A percentile compares a stretch with the other conserved stretches of the same genome.
Evolutionary conservation across 1,140 invertebrate genomes (phyloP).

Genomic region (Meloidogyne exigua): DNA sequence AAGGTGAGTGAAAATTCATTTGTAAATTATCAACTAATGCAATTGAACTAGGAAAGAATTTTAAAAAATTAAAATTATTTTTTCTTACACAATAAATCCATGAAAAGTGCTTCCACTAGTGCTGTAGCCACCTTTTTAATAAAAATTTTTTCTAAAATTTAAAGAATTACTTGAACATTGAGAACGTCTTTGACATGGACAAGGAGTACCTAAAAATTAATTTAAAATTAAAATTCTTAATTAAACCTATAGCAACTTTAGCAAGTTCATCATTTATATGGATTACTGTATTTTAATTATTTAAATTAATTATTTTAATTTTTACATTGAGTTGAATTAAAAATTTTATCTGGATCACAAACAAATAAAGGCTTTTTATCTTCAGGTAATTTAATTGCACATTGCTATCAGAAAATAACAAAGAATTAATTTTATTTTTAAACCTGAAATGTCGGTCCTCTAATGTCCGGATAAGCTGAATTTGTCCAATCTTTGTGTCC

Average conservation of each 20-base stretch:
- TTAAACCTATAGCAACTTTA: constrained; percentile 46
- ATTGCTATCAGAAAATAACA: constrained; percentile 26
- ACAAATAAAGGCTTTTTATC: constrained; percentile 54
- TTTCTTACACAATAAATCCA: constrained; percentile 57
- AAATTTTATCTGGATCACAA: constrained; percentile 62
- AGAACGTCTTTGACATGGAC: constrained; percentile 61
- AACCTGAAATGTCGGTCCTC: constrained; percentile 46
- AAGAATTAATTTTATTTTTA: constrained; percentile 1
- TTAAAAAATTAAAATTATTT: neutral
- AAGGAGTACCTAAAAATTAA: constrained; percentile 44
- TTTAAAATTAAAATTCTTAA: no score
- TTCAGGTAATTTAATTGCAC: constrained; percentile 35
- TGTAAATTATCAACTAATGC: constrained; percentile 62
- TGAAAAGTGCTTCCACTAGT: constrained; percentile 47
- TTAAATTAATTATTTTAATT: neutral
- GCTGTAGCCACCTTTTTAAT: constrained; percentile 15
- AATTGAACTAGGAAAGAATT: constrained; percentile 33
- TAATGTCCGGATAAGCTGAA: constrained; percentile 48
- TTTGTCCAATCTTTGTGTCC: constrained; percentile 46
- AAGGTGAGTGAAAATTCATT: constrained; percentile 63
- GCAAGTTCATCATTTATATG: constrained; percentile 54
- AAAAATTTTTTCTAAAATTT: neutral
- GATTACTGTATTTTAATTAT: constrained; percentile 45
- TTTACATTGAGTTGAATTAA: constrained; percentile 61
- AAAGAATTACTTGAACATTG: constrained; percentile 60